Base-by-base conservation (phyloP, 2,113 vertebrate species). In the Albula goreensis region DNA sequence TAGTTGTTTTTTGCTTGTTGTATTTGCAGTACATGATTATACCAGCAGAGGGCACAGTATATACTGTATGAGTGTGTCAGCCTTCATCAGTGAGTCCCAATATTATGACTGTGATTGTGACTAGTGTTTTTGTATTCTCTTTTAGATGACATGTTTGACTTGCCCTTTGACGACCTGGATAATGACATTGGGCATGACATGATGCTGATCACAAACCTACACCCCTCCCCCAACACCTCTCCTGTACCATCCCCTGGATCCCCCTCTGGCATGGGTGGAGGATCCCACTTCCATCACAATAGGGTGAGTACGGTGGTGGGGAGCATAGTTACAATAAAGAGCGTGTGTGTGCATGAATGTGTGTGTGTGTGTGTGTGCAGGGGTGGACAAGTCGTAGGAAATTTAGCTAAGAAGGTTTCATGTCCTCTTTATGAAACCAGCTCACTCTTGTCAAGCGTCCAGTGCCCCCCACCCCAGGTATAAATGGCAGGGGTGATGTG, bases 111-210 rank as follows among this genome's bases (percentile, higher is more conserved):
- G 74, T 77, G 7, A n/a, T 4, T 51, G 25, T 31, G 19, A 13
- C 6, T n/a, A 6, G 15, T 56, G 56, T 82, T 0, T 10, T 56
- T 3, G 15, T 56, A 85, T 85, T 86, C 63, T 84, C 89, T 92
- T 87, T 48, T 93, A 97, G 97, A 98, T 85, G 97, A 99, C 93
- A 98, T 99, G 97, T 98, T 99, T 89, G 97, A 98, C 92, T 96
- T 99, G 88, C 97, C 97, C 0, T 99, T 99, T 91, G 98, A 98
- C 85, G 98, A 99, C 90, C 97, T 99, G 97, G 98, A 99, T 94
- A 99, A 98, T 83, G 98, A 99, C 89, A 98, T 99, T 74, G 96
- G 97, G 88, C 93, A 95, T 22, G 95, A 95, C 90, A 96, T 96
- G 94, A 99, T 99, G 94, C 93, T 99, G 91, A 98, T 99, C 93